Percentiles rank a stretch among this genome's conserved stretches.
Evolutionary conservation across 1,140 invertebrate species (phyloP).

Genomic region (Cydia fagiglandana): DNA sequence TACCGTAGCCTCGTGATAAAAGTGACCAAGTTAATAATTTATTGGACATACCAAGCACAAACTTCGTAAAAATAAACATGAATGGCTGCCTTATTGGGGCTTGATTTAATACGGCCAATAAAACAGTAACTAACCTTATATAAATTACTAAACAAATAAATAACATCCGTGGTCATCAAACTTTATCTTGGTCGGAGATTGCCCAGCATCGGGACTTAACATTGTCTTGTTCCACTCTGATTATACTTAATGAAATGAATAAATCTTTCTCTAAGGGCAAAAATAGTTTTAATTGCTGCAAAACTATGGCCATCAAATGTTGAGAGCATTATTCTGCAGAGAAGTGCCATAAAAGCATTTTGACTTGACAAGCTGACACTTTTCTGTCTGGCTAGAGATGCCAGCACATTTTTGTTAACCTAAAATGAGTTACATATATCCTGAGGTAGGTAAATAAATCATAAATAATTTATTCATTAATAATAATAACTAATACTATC

Average conservation of each 20-base stretch:
- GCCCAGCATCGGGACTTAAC: conserved; percentile 58
- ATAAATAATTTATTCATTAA: too few relatives aligned
- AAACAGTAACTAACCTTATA: conserved; percentile 79
- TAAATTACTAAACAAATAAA: conserved; percentile 79
- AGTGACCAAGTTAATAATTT: conserved; percentile 77
- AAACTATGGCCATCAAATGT: conserved; percentile 22
- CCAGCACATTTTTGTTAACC: too few relatives aligned
- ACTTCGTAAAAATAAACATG: conserved; percentile 79
- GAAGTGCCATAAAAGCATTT: neutral
- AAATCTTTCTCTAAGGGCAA: conserved; percentile 14
- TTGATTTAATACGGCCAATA: conserved; percentile 78
- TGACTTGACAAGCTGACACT: neutral
- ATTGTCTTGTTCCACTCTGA: conserved; percentile 47
- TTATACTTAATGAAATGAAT: conserved; percentile 33
- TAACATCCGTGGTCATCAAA: conserved; percentile 74
- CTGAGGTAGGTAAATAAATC: too few relatives aligned
- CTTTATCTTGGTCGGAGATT: conserved; percentile 56
- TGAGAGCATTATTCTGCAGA: neutral
- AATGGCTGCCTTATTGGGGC: conserved; percentile 78
- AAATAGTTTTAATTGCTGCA: conserved; percentile 29
- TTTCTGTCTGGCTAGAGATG: too few relatives aligned
- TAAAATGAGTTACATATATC: too few relatives aligned
- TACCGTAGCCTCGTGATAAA: conserved; percentile 72
- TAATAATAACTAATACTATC: too few relatives aligned
- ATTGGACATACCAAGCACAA: conserved; percentile 74